Conservation (phyloP, 2,888 invertebrate species). For the Harpalus rufipes region DNA sequence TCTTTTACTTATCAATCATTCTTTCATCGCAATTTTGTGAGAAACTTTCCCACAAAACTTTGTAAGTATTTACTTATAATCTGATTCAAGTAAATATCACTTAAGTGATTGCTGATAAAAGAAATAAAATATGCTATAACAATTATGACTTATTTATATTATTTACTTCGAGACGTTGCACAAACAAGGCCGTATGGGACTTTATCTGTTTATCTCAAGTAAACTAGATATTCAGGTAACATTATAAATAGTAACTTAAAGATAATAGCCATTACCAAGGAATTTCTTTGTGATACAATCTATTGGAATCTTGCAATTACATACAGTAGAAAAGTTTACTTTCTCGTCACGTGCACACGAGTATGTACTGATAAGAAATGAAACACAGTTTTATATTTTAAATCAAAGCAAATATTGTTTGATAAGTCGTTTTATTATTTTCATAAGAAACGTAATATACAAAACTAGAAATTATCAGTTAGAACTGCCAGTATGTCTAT, state of each 20-base stretch:
- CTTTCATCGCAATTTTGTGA: neutral
- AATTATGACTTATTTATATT: conserved; percentile 10
- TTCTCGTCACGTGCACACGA: conserved; percentile 13
- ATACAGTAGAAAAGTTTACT: neutral
- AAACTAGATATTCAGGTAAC: conserved; percentile 21
- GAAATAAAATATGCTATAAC: neutral
- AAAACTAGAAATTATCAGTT: conserved; percentile 33
- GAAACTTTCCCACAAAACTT: neutral
- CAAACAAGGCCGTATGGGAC: conserved; percentile 19
- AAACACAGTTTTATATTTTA: conserved; percentile 13
- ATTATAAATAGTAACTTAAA: neutral
- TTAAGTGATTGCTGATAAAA: neutral
- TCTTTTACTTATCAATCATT: neutral
- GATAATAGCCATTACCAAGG: conserved; percentile 3
- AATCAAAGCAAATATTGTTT: conserved; percentile 27
- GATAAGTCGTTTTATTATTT: conserved; percentile 10
- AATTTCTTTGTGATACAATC: conserved; percentile 25
- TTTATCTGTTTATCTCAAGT: neutral
- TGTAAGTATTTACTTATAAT: conserved; percentile 12
- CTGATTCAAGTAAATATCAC: neutral
- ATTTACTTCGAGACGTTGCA: conserved; percentile 3
- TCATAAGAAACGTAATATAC: neutral
- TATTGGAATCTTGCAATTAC: conserved; percentile 4
- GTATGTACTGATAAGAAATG: conserved; percentile 21
- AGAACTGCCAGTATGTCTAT: conserved; percentile 5